Evolutionary conservation across 2,797 vertebrate genomes (phyloP), one percentile per base, ranked within the genome.

Genomic region (Thunnus albacares): DNA sequence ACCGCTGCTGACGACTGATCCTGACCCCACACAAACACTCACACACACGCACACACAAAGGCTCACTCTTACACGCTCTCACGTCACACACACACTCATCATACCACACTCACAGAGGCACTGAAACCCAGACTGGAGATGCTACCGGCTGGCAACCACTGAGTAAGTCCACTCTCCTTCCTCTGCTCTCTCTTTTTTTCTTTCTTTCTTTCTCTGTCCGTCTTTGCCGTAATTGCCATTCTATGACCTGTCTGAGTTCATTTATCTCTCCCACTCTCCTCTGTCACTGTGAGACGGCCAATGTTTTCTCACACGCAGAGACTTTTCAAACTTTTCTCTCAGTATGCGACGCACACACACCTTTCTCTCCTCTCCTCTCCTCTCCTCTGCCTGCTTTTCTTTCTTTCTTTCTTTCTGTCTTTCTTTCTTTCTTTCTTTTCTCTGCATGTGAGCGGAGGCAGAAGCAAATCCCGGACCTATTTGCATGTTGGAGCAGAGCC

Each of bases 291-390:
- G 82, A 91, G 89, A 81, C 64, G 66, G 82, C 73, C 84, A 71
- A 64, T 89, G 79, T 92, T 87, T 88, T 61, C 81, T 86, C 80
- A 83, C 26, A 79, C 83, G 82, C 12, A 82, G 80, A 60, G 82
- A 92, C 90, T 92, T 92, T 91, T 83, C 78, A 91, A 87, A 93
- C 89, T 88, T 89, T 75, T 69, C 89, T 80, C 82, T 93, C 90
- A 91, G 91, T 91, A 93, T 91, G 88, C 88, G 1, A 12, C 6
- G 55, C 90, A 91, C 91, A 91, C 91, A 93, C 38, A 64, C 63
- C 77, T 69, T 71, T 24, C 74, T 45, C 62, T 15, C 24, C 38
- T 13, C 66, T n/a, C 68, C 41, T n/a, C 18, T n/a, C 45, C 75
- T 77, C 64, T 73, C 47, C 77, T 64, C 74, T 70, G 47, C 4